Evolutionary conservation across 2,797 vertebrate genomes (phyloP).

Genomic region (Rhinoraja longicauda): DNA sequence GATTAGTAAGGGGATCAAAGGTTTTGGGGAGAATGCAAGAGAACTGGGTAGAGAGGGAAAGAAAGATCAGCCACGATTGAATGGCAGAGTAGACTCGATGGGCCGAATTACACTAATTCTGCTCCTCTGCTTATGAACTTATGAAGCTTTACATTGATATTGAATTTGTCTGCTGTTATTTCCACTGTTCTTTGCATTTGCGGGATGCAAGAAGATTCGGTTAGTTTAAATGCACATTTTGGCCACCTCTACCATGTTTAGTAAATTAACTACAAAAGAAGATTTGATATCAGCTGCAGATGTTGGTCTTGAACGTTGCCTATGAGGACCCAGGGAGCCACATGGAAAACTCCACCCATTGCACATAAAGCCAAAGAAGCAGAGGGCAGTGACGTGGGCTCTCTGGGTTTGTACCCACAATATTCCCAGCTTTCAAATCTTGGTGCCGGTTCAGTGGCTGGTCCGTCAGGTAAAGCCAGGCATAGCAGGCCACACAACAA

Average conservation of each 20-base stretch:
- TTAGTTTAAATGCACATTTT: neutral
- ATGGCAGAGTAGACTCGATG: too few species aligned
- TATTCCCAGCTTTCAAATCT: neutral
- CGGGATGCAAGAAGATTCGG: neutral
- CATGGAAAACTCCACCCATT: neutral
- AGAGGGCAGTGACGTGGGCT: neutral
- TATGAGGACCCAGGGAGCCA: neutral
- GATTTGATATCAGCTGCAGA: neutral
- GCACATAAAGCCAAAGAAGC: too few species aligned
- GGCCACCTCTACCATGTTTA: neutral
- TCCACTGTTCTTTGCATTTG: neutral
- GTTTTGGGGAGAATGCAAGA: too few species aligned
- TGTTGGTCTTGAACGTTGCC: neutral
- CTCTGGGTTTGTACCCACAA: neutral
- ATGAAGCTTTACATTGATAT: neutral
- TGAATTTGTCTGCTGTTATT: constrained; percentile 1
- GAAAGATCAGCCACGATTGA: too few species aligned
- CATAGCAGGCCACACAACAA: neutral
- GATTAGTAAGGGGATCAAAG: too few species aligned
- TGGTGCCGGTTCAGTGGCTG: neutral
- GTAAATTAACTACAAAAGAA: too few species aligned
- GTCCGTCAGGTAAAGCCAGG: neutral
- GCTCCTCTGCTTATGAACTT: too few species aligned
- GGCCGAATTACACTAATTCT: too few species aligned
- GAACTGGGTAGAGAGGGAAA: too few species aligned